Evolutionary conservation across 2,797 vertebrate genomes (phyloP).

Genomic region (Platyrinchus mystaceus): DNA sequence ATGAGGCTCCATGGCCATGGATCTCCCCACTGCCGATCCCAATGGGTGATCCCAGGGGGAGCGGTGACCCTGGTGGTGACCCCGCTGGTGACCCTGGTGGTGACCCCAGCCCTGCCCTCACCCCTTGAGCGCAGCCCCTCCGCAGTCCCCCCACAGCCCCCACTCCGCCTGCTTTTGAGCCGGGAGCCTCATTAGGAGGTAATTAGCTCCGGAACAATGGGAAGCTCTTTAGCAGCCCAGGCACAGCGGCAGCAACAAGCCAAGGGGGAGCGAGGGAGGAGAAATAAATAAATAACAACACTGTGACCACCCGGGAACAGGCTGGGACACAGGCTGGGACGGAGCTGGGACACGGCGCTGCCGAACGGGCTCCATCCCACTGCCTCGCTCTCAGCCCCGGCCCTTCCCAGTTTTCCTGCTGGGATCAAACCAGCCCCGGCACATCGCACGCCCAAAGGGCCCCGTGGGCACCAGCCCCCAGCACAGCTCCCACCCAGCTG

Average conservation of each 20-base stretch:
- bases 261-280: not conserved
- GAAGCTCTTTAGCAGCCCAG: slow-evolving; percentile 62
- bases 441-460: accelerated
- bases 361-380: not conserved
- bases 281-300: slow-evolving; percentile 28
- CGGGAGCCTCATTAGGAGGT: slow-evolving; percentile 66
- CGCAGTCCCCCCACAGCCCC: not conserved
- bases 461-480: accelerated
- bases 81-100: not conserved
- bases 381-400: not conserved
- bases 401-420: not conserved
- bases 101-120: not conserved
- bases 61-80: not conserved
- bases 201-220: slow-evolving; percentile 66
- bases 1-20: accelerated
- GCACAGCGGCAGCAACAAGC: slow-evolving; percentile 59
- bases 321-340: not conserved
- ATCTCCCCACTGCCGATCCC: not conserved
- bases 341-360: not conserved
- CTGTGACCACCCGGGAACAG: not conserved
- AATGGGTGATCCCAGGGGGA: not conserved
- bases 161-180: not conserved
- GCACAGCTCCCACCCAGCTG: accelerated
- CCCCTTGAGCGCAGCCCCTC: not conserved
- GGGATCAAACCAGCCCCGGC: not conserved